Percentiles rank a stretch among this genome's conserved stretches.
phyloP scores from a whole-genome alignment of 2,797 vertebrate genomes.

The Hapalemur alaotrensis region DNA sequence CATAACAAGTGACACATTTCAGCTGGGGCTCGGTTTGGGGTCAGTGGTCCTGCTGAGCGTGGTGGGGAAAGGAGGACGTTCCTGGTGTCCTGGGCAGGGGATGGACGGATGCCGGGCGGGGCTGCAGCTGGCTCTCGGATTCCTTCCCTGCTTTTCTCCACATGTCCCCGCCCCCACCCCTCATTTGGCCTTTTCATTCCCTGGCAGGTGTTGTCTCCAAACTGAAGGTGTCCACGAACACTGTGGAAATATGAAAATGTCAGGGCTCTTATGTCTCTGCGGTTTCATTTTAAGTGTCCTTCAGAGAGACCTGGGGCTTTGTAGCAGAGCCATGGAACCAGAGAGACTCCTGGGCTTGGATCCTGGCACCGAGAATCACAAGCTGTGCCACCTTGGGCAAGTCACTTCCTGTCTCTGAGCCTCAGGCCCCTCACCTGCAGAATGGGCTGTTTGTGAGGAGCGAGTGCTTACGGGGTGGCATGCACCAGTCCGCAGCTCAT shows the following conservation, averaged over 20 bases:
- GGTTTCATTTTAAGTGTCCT: not conserved
- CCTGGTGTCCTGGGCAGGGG: not conserved
- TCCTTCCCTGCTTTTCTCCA: not conserved
- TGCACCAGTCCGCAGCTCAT: not conserved
- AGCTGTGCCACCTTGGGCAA: not conserved
- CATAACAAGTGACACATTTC: rapidly evolving
- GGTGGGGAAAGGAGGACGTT: rapidly evolving
- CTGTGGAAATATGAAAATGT: slow-evolving; percentile 25
- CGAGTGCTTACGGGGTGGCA: not conserved
- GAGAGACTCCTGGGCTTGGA: not conserved
- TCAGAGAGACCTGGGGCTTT: not conserved
- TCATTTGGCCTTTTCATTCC: not conserved
- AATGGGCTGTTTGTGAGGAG: not conserved
- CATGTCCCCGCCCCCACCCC: not conserved
- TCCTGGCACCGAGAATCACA: not conserved
- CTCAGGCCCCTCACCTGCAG: not conserved
- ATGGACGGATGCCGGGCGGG: not conserved
- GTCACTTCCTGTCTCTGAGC: not conserved
- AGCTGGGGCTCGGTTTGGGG: not conserved
- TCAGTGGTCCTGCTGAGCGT: not conserved
- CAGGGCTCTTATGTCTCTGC: slow-evolving; percentile 4
- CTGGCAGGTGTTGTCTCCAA: not conserved
- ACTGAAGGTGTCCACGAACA: not conserved
- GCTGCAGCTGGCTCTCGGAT: not conserved
- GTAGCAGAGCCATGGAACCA: not conserved